A percentile compares a stretch with the other conserved stretches of the same genome.
These are phyloP conservation scores for Phymastichus coffea DNA, from an alignment of 1,140 invertebrate genomes.

Conservation along the genomic window DNA sequence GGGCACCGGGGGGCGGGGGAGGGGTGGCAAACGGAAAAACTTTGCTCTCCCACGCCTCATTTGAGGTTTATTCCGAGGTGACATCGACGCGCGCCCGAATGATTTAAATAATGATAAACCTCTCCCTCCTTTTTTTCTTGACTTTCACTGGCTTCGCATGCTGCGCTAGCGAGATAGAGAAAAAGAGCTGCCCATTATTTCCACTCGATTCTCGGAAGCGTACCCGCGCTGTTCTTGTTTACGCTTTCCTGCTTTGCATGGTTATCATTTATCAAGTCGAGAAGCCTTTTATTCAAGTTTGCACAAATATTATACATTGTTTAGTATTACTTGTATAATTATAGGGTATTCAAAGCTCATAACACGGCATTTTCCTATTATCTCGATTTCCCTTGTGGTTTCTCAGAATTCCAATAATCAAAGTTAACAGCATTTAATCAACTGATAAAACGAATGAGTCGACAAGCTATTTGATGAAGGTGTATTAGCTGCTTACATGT, in stretches of 20 bases:
- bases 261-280: too few species aligned
- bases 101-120: constrained; percentile 32
- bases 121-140: background rate
- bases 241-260: constrained; percentile 3
- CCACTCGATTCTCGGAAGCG: constrained; percentile 22
- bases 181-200: constrained; percentile 18
- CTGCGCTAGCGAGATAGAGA: background rate
- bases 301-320: too few species aligned
- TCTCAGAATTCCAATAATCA: too few species aligned
- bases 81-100: constrained; percentile 12
- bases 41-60: constrained; percentile 23
- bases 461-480: constrained; percentile 16
- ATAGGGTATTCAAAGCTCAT: too few species aligned
- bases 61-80: constrained; percentile 27
- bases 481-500: background rate
- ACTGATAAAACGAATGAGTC: background rate
- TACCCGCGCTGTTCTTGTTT: background rate
- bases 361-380: background rate
- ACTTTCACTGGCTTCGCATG: background rate
- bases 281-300: too few species aligned
- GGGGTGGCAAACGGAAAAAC: constrained; percentile 29
- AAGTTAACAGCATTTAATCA: too few species aligned
- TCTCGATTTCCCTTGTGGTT: too few species aligned
- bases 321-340: too few species aligned
- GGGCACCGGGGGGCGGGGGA: too few species aligned